phyloP scores from a whole-genome alignment of 2,113 vertebrate genomes.

The Lampris incognitus region DNA sequence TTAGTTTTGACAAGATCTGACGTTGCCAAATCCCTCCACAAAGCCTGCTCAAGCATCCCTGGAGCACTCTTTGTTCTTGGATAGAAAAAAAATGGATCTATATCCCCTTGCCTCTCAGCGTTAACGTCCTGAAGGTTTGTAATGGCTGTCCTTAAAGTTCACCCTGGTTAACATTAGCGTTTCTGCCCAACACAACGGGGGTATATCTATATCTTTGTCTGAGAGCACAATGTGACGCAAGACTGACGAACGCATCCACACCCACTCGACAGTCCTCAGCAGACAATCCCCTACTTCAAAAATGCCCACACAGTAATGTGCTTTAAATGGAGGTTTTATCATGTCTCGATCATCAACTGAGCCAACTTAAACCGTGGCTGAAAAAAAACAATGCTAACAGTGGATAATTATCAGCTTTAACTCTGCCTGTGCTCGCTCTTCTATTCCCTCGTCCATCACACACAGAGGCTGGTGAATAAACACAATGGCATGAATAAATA shows the following conservation, averaged over 20 bases:
- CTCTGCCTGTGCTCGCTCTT: slow-evolving; percentile 59
- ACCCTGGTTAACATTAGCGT: slow-evolving; percentile 31
- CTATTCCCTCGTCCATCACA: slow-evolving; percentile 64
- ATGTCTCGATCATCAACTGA: slow-evolving; percentile 61
- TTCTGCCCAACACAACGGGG: slow-evolving; percentile 26
- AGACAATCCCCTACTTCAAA: slow-evolving; percentile 68
- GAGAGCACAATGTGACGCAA: slow-evolving; percentile 36
- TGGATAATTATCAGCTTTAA: slow-evolving; percentile 77
- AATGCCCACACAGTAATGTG: slow-evolving; percentile 67
- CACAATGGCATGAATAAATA: slow-evolving; percentile 81
- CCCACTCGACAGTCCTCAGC: slow-evolving; percentile 39
- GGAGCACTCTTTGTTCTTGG: slow-evolving; percentile 75
- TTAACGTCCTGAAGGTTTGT: slow-evolving; percentile 64
- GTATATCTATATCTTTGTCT: slow-evolving; percentile 43
- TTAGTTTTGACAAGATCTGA: slow-evolving; percentile 64
- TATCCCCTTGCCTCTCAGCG: slow-evolving; percentile 64
- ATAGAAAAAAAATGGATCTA: slow-evolving; percentile 66
- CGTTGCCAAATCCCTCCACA: slow-evolving; percentile 62
- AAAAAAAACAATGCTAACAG: slow-evolving; percentile 77
- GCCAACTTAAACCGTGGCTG: slow-evolving; percentile 62
- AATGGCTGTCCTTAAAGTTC: slow-evolving; percentile 44
- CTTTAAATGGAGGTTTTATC: slow-evolving; percentile 72
- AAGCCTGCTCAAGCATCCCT: slow-evolving; percentile 67
- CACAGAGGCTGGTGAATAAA: slow-evolving; percentile 74
- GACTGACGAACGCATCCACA: slow-evolving; percentile 55